Evolutionary conservation across 1,140 invertebrate species (phyloP), one percentile per base, ranked within the genome.

Genomic region (Teleogryllus occipitalis): DNA sequence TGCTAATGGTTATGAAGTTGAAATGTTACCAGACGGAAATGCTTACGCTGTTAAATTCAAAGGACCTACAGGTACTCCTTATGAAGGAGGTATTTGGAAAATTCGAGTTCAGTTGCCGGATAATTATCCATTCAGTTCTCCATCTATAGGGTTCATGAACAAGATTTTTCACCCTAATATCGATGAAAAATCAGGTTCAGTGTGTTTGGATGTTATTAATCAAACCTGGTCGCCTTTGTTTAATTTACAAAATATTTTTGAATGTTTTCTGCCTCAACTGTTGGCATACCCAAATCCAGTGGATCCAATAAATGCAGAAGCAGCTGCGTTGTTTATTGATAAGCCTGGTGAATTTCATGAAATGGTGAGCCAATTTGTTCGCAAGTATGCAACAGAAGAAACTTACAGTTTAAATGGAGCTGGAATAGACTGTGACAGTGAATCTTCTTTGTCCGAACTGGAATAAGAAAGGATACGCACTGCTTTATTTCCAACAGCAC

Each of bases 131-230:
- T 94, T 94, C 86, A 94, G 93, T 84, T 93, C 92, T 74, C 93
- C 93, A 22, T 93, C 91, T 14, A 93, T 93, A 83, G 92, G 92
- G 48, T 93, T 94, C 84, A 91, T 93, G 88, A 93, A 94, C 84
- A 90, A 91, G 84, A 92, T 93, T 65, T 93, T 90, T 84, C 92
- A 93, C 86, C 92, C 92, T 73, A 93, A 93, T 84, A 93, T 93
- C 83, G 92, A 93, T 85, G 93, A 93, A 87, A 90, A 90, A 47
- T 92, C 91, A 54, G 92, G 92, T 39, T 93, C 93, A 27, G 92
- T 93, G 47, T 94, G 93, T 84, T 85, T 93, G 82, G 92, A 94
- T 86, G 93, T 94, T 15, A 94, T 93, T 79, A 93, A 93, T 84
- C 86, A 88, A 83, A 84, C 84, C 47, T 85, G 85, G 85, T 84